Evolutionary conservation across 2,888 invertebrate species (phyloP).

Genomic region (Chirona hameri): DNA sequence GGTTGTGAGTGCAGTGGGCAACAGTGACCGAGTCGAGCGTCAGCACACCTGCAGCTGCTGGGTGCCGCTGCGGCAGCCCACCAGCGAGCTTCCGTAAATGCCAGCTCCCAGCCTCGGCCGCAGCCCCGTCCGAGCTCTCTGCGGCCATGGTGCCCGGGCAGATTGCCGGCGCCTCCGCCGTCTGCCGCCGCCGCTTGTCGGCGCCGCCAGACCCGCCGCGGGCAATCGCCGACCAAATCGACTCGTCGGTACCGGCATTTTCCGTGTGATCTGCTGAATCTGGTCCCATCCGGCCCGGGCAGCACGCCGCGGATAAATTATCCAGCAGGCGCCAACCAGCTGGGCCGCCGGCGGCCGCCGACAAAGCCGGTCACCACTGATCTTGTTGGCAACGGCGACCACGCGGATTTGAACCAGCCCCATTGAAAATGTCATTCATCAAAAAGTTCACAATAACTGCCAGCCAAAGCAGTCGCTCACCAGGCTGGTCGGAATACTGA

Average conservation of each 20-base stretch:
- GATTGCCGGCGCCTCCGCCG: background rate
- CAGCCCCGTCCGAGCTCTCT: no score
- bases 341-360: no score
- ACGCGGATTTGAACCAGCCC: background rate
- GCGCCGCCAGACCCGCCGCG: background rate
- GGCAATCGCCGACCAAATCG: background rate
- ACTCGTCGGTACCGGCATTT: background rate
- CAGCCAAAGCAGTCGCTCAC: background rate
- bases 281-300: background rate
- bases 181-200: background rate
- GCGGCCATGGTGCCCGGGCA: background rate
- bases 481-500: background rate
- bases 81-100: no score
- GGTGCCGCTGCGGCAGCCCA: no score
- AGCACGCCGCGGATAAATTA: background rate
- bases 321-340: background rate
- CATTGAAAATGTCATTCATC: background rate
- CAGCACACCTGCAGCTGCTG: no score
- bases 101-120: no score
- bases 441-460: constrained; percentile 9
- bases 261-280: background rate
- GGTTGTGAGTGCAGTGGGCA: no score
- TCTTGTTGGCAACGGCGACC: no score
- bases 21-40: no score
- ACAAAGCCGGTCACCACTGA: no score